Base-by-base conservation (phyloP, 2,113 vertebrate genomes). In the Gymnarchus niloticus region DNA sequence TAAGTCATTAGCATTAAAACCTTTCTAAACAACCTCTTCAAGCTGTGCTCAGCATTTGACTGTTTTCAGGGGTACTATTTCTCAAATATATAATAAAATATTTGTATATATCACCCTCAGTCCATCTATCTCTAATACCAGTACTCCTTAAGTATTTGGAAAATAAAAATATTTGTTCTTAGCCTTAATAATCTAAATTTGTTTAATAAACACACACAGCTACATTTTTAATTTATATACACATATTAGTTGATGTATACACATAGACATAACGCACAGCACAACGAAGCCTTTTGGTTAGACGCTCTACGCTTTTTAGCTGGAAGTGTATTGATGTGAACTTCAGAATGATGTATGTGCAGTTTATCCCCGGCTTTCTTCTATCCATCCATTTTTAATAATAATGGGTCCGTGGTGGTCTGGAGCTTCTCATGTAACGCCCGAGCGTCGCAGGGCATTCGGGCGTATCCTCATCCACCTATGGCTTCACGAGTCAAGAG, bases 351-450 rank as follows among this genome's bases (percentile, higher is more conserved):
- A 81, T 28, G 49, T 25, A 73, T 73, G 65, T 14, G 3, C 12
- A 73, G 65, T 73, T 73, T 73, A 73, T 73, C 41, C 41, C 65
- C 28, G 49, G 49, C 80, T 52, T 51, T 37, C 23, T 52, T 49
- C 80, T 81, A 48, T 44, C 56, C 82, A 56, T 83, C 28, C 41
- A 57, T 57, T 83, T 83, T 41, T 73, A 73, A 73, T 73, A 73
- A 73, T 73, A 73, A 33, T 33, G 19, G 65, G 33, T 73, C 41
- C 33, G 19, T 6, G 33, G 33, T 41, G 65, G 28, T 73, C 65
- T 37, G 7, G 65, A 33, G 19, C 65, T 37, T 73, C 14, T 17
- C 33, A 37, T 37, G 33, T 41, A 41, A 73, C 19, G 65, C 65
- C 33, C 14, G 1, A 37, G 65, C 33, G 28, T 69, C 0, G 12